Evolutionary conservation across 2,888 invertebrate species (phyloP).

Genomic region (Apamea anceps): DNA sequence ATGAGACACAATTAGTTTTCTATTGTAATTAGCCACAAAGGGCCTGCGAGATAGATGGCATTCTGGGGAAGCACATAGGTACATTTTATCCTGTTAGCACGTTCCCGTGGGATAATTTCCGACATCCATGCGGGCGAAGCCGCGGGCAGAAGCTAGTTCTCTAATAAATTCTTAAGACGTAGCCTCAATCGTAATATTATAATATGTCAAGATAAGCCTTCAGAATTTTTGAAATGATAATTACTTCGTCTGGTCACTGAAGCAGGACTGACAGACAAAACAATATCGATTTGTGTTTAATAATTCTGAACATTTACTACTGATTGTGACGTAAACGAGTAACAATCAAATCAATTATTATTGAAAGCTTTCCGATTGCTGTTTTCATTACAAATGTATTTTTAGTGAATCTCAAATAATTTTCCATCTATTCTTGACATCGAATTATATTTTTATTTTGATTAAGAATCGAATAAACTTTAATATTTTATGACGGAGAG

Average conservation of each 20-base stretch:
- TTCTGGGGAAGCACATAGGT: too few relatives aligned
- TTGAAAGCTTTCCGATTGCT: conserved; percentile 17
- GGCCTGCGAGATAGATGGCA: too few relatives aligned
- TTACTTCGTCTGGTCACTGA: neutral
- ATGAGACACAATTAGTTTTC: too few relatives aligned
- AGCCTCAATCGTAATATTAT: neutral
- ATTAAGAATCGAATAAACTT: neutral
- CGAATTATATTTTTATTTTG: neutral
- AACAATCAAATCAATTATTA: conserved; percentile 38
- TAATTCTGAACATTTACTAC: conserved; percentile 18
- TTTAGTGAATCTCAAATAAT: neutral
- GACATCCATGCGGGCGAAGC: too few relatives aligned
- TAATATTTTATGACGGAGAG: too few relatives aligned
- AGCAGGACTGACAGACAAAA: conserved; percentile 4
- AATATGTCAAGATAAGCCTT: neutral
- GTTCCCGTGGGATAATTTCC: too few relatives aligned
- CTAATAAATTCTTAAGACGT: neutral
- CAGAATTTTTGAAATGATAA: conserved; percentile 10
- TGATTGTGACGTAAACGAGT: conserved; percentile 14
- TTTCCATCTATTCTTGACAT: neutral
- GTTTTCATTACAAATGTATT: conserved; percentile 7
- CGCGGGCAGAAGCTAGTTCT: too few relatives aligned
- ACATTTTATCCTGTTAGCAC: too few relatives aligned
- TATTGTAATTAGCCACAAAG: too few relatives aligned
- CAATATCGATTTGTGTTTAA: conserved; percentile 1